Conservation (phyloP, 2,888 invertebrate species). For the Sesia bembeciformis region DNA sequence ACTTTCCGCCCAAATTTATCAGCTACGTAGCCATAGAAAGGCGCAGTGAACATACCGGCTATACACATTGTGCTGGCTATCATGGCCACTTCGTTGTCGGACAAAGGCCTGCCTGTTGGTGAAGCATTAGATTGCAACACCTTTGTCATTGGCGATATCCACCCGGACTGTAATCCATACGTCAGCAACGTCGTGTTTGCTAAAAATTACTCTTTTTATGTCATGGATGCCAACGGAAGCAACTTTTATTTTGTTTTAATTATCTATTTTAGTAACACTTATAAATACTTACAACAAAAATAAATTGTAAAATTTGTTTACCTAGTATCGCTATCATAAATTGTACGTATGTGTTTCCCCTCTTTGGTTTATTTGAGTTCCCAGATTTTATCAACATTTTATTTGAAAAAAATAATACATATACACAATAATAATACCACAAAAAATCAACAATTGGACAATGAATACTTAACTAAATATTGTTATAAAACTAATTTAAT, state of each 20-base stretch:
- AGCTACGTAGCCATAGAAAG: constrained; percentile 50
- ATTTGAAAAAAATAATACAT: neutral
- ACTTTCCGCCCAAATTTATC: constrained; percentile 53
- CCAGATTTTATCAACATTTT: neutral
- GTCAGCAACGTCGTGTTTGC: constrained; percentile 50
- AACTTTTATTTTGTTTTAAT: neutral
- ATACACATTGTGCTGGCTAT: constrained; percentile 53
- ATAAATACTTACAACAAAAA: too few relatives aligned
- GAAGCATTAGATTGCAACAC: constrained; percentile 38
- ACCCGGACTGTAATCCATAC: constrained; percentile 54
- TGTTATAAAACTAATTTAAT: neutral
- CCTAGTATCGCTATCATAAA: constrained; percentile 19
- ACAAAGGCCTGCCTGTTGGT: constrained; percentile 38
- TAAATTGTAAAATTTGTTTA: constrained; percentile 5
- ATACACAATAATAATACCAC: neutral
- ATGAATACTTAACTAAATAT: neutral
- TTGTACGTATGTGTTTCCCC: constrained; percentile 17
- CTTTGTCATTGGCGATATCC: constrained; percentile 57
- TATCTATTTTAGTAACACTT: neutral
- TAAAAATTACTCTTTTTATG: constrained; percentile 14
- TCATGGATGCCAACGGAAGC: neutral
- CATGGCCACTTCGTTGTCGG: constrained; percentile 48
- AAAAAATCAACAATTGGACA: neutral
- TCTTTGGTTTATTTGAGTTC: neutral
- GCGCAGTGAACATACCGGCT: constrained; percentile 45